These are phyloP conservation scores for Macquaria ambigua DNA, from an alignment of 2,113 vertebrate genomes.

Conservation along the genomic window DNA sequence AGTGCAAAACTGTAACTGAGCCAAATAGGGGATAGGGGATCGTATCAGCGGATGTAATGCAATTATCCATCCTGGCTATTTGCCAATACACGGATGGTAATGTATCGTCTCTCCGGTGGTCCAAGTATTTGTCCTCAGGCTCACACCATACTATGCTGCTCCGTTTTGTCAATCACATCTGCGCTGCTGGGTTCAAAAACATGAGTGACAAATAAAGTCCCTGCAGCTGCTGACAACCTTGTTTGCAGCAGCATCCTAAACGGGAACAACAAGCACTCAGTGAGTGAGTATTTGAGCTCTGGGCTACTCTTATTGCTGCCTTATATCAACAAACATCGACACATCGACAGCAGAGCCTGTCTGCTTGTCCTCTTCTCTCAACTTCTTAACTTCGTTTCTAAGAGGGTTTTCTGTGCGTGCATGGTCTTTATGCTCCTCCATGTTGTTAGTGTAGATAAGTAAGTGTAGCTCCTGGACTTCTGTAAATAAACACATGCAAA, in stretches of 20 bases:
- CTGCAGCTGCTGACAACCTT: conserved; percentile 37
- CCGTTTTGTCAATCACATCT: neutral
- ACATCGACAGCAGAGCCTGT: neutral
- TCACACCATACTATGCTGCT: neutral
- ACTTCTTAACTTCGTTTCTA: neutral
- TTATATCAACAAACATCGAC: conserved; percentile 10
- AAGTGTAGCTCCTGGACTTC: neutral
- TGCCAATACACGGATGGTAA: neutral
- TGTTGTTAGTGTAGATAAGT: neutral
- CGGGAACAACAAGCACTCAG: neutral
- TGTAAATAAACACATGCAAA: conserved; percentile 27
- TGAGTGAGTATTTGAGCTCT: neutral
- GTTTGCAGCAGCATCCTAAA: conserved; percentile 11
- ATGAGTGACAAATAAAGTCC: conserved; percentile 13
- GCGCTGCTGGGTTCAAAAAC: neutral
- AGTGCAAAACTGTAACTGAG: conserved; percentile 6
- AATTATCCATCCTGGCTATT: neutral
- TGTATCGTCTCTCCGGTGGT: neutral
- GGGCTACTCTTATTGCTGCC: neutral
- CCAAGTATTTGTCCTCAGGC: neutral
- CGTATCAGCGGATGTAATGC: conserved; percentile 17
- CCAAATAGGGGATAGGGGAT: neutral
- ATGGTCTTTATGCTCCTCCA: neutral
- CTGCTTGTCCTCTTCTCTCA: neutral
- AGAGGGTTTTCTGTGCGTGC: neutral